Base-by-base conservation (phyloP, 2,113 vertebrate species). In the Heterotilapia buettikoferi region DNA sequence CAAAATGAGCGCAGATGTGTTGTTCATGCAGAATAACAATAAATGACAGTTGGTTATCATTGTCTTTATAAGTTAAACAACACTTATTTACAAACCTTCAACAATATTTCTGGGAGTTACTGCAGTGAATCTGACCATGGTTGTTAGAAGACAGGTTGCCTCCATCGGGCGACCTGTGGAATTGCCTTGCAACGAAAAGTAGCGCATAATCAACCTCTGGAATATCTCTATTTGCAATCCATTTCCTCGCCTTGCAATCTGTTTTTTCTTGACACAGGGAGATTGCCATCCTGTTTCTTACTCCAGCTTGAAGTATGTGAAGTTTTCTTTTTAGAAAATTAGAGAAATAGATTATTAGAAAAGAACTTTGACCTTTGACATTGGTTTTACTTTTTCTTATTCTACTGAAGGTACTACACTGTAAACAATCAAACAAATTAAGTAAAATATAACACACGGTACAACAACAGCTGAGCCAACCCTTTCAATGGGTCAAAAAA, bases 381-480 rank as follows among this genome's bases (percentile, higher is more conserved):
- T 54, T 9, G n/a, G 9, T 21, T 54, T 54, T 10, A 21, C 52
- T 54, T 21, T 54, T 21, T 54, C n/a, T 54, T n/a, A 54, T 11
- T 45, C 38, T 45, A 43, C 40, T 14, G 66, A 43, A 24, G 13
- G 8, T 4, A 45, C 66, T 9, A 71, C 7, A 26, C 13, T 73
- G 21, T 47, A 47, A 76, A 2, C 12, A 26, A 47, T 11, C 21
- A 18, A 76, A 76, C 24, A 11, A 78, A 29, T 24, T 56, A 12
- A 56, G 11, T 24, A 14, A 56, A 12, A 56, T 3, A 24, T 7
- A 57, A 57, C 9, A 31, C 29, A 61, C 2, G 1, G 57, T 61
- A 61, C 71, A 76, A 29, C 14, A 76, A 68, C n/a, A 68, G 19
- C 61, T 68, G n/a, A 11, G 0, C 0, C 0, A 47, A 76, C 2